A percentile compares a stretch with the other conserved stretches of the same genome.
phyloP scores from a whole-genome alignment of 2,888 invertebrate species.

The Diarsia brunnea region DNA sequence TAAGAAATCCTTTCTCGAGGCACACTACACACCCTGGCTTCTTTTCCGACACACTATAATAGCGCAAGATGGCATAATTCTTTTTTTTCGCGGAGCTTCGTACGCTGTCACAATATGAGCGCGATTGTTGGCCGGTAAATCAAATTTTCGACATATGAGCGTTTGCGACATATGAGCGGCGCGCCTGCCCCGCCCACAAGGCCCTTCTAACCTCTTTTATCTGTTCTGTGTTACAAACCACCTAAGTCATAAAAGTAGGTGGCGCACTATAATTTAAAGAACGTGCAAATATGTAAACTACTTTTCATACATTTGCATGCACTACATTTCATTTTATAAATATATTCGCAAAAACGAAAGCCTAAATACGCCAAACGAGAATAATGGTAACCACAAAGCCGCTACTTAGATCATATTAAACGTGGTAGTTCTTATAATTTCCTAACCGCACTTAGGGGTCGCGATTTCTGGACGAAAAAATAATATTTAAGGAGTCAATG shows the following conservation, averaged over 20 bases:
- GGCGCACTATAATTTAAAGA: slow-evolving; percentile 21
- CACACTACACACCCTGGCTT: too few relatives aligned
- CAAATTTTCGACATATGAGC: too few relatives aligned
- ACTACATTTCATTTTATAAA: slow-evolving; percentile 35
- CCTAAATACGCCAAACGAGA: slow-evolving; percentile 49
- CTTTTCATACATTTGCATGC: slow-evolving; percentile 26
- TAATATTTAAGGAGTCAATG: slow-evolving; percentile 86
- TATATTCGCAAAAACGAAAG: slow-evolving; percentile 37
- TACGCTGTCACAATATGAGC: too few relatives aligned
- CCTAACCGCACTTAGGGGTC: slow-evolving; percentile 86
- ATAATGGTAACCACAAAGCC: slow-evolving; percentile 72
- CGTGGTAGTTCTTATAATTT: slow-evolving; percentile 75
- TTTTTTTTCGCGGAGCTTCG: too few relatives aligned
- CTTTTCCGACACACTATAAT: too few relatives aligned
- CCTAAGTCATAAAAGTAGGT: not conserved
- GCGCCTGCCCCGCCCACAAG: too few relatives aligned
- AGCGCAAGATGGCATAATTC: too few relatives aligned
- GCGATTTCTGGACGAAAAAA: slow-evolving; percentile 81
- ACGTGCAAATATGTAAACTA: slow-evolving; percentile 42
- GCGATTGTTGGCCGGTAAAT: too few relatives aligned
- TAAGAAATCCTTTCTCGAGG: too few relatives aligned
- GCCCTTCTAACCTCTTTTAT: too few relatives aligned
- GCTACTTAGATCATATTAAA: slow-evolving; percentile 82
- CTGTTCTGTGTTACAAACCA: not conserved
- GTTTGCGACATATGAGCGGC: too few relatives aligned